A percentile compares a stretch with the other conserved stretches of the same genome.
phyloP scores from a whole-genome alignment of 2,797 vertebrate genomes.

The Ataeniobius toweri region DNA sequence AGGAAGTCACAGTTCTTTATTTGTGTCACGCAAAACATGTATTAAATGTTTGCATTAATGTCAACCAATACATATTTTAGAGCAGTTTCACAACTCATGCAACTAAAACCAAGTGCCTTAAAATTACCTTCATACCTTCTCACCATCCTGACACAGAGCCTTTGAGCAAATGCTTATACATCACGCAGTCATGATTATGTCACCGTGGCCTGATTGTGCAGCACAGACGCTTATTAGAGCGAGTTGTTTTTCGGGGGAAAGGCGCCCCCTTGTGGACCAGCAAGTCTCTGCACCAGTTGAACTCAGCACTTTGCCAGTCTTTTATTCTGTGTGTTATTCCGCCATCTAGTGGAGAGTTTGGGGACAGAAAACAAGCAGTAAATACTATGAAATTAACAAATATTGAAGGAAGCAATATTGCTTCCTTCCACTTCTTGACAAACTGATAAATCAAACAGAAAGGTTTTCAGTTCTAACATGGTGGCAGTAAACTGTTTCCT shows the following conservation, averaged over 20 bases:
- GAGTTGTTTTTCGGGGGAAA: conserved; percentile 18
- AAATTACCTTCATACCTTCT: background rate
- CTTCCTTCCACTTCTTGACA: background rate
- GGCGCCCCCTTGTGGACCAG: conserved; percentile 49
- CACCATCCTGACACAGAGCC: background rate
- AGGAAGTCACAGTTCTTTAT: background rate
- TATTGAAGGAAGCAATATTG: background rate
- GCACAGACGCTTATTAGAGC: background rate
- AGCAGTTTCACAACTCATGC: background rate
- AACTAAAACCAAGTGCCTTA: background rate
- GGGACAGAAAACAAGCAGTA: background rate
- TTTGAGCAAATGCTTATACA: conserved; percentile 1
- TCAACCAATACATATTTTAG: background rate
- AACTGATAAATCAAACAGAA: background rate
- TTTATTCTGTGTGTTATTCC: conserved; percentile 50
- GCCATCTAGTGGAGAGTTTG: conserved; percentile 70
- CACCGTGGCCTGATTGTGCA: conserved; percentile 17
- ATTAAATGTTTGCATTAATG: background rate
- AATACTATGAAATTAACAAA: background rate
- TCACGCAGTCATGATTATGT: conserved; percentile 1
- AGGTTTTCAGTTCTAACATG: background rate
- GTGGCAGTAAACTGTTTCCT: no score
- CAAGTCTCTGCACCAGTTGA: background rate
- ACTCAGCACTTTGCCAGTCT: background rate
- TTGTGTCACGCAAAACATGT: background rate